Evolutionary conservation across 2,797 vertebrate species (phyloP).

Genomic region (Sebastes steindachneri): DNA sequence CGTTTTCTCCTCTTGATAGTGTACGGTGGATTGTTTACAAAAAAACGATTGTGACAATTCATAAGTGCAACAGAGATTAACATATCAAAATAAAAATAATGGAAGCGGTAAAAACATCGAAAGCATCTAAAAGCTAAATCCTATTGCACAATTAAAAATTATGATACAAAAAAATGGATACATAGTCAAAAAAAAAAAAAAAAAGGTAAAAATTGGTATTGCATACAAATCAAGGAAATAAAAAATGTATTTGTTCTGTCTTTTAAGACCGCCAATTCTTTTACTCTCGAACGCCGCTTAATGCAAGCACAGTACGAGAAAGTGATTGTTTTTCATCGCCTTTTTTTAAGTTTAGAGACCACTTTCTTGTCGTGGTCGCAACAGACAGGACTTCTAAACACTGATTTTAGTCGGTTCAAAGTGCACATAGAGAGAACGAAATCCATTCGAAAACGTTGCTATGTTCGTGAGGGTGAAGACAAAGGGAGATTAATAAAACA

Average conservation of each 20-base stretch:
- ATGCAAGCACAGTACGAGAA: constrained; percentile 32
- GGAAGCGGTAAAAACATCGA: constrained; percentile 64
- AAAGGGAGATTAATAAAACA: constrained; percentile 61
- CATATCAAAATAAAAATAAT: constrained; percentile 56
- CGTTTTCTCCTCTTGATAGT: constrained; percentile 52
- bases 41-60: constrained; percentile 70
- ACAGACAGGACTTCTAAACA: constrained; percentile 81
- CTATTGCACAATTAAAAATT: constrained; percentile 95
- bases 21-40: constrained; percentile 64
- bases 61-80: constrained; percentile 81
- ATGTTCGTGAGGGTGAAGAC: constrained; percentile 26
- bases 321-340: constrained; percentile 72
- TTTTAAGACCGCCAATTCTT: constrained; percentile 84
- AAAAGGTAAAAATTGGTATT: constrained; percentile 79
- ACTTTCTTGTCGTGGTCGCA: constrained; percentile 84
- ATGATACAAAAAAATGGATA: constrained; percentile 85
- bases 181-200: constrained; percentile 79
- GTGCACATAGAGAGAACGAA: constrained; percentile 54
- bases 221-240: constrained; percentile 75
- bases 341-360: constrained; percentile 86
- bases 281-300: constrained; percentile 20
- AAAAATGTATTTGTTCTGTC: constrained; percentile 85
- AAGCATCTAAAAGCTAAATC: constrained; percentile 90
- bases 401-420: constrained; percentile 78
- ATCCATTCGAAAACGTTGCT: constrained; percentile 32